Evolutionary conservation across 2,797 vertebrate species (phyloP).

Genomic region (Hypotaenidia okinawae): DNA sequence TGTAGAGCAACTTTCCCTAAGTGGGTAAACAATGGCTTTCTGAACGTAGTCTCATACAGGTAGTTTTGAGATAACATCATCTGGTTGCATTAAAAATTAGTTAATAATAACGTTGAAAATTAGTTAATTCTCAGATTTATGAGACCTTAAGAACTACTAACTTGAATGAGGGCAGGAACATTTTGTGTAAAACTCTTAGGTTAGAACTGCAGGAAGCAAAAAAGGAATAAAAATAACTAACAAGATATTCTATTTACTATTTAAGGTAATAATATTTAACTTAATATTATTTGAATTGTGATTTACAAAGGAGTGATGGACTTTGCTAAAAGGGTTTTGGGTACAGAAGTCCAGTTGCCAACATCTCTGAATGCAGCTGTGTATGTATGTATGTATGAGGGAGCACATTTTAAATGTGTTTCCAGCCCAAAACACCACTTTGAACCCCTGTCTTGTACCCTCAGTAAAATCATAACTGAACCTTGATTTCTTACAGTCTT

Average conservation of each 20-base stretch:
- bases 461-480: not conserved
- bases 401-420: not conserved
- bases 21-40: not conserved
- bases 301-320: not conserved
- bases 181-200: not conserved
- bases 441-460: not conserved
- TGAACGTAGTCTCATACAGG: not conserved
- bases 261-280: not conserved
- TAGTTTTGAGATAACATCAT: not conserved
- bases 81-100: not conserved
- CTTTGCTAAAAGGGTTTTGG: not conserved
- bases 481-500: not conserved
- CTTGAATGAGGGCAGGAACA: not conserved
- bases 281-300: not conserved
- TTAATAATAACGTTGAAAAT: not conserved
- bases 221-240: not conserved
- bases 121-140: not conserved
- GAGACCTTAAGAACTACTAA: not conserved
- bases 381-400: not conserved
- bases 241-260: not conserved
- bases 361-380: not conserved
- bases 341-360: not conserved
- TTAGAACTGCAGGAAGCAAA: not conserved
- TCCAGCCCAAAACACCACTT: not conserved
- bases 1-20: not conserved